Evolutionary conservation across 2,113 vertebrate species (phyloP), one percentile per base, ranked within the genome.

Genomic region (Semnornis frantzii): DNA sequence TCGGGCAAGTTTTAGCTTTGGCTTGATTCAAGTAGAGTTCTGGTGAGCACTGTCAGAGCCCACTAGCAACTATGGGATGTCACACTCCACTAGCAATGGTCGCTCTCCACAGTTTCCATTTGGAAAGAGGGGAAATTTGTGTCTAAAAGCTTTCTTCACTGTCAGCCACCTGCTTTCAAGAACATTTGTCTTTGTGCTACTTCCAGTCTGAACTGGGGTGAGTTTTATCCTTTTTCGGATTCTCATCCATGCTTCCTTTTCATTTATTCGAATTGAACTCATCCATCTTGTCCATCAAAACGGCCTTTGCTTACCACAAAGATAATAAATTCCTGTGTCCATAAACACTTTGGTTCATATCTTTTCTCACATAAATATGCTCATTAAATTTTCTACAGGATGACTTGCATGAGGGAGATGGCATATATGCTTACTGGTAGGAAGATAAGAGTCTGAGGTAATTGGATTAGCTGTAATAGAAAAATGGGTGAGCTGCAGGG

Each of bases 401-500:
- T 69, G 52, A 42, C 66, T 89, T 91, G 33, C 48, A 78, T 72
- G 82, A 77, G 30, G 68, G 84, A 92, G 74, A 82, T 65, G 79
- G 77, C 85, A 87, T 69, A 82, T 57, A 19, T 85, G 60, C 59
- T 85, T 52, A 71, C 27, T 85, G 37, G 31, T 66, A 87, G 60
- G 60, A 94, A 91, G 85, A 92, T 82, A 91, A 85, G 78, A 95
- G 64, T 42, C 90, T 89, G 65, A 92, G 70, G 65, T 89, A 93
- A 94, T 54, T 94, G 70, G 60, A 84, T 96, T 95, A 93, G 65
- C 73, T 92, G 58, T 93, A 92, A 94, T 86, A 86, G 92, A 93
- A 96, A 95, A 96, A 95, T 96, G 92, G n/a, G 44, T 75, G 80
- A 94, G 66, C 86, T 93, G 92, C 2, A 1, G 77, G 14, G 57